A percentile compares a stretch with the other conserved stretches of the same genome.
Conservation (phyloP, 2,888 invertebrate genomes). For the Brachyptera putata region DNA sequence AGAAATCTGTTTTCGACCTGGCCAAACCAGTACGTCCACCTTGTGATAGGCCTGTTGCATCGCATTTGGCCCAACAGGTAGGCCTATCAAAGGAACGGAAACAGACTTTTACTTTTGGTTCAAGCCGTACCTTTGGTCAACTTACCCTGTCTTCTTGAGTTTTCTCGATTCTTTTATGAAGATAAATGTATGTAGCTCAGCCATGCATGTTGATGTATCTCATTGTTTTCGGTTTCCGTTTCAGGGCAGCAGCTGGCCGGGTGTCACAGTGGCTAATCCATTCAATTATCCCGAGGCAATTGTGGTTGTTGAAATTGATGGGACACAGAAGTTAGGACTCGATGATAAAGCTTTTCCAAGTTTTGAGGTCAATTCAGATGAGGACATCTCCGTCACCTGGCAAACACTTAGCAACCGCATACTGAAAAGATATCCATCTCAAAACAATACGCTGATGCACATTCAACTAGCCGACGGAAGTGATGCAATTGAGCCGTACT, state of each 20-base stretch:
- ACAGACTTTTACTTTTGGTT: no score
- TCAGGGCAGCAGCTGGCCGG: slow-evolving; percentile 64
- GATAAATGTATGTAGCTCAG: no score
- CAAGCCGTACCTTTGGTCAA: no score
- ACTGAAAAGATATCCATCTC: slow-evolving; percentile 56
- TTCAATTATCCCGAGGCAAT: slow-evolving; percentile 69
- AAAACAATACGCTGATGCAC: slow-evolving; percentile 57
- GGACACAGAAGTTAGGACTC: slow-evolving; percentile 46
- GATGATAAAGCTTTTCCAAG: slow-evolving; percentile 47
- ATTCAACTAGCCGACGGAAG: slow-evolving; percentile 60
- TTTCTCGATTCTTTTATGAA: no score
- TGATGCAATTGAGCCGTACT: slow-evolving; percentile 50
- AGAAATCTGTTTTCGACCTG: not conserved
- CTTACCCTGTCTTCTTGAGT: no score
- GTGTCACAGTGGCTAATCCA: slow-evolving; percentile 63
- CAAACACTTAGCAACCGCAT: slow-evolving; percentile 52
- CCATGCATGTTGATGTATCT: no score
- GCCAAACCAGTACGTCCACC: not conserved
- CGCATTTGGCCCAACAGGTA: no score
- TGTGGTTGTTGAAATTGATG: slow-evolving; percentile 66
- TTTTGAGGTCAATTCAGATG: slow-evolving; percentile 57
- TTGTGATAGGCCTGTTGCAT: no score
- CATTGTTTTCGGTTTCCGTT: no score
- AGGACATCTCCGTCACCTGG: slow-evolving; percentile 59
- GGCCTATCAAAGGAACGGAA: no score